Evolutionary conservation across 2,888 invertebrate genomes (phyloP), one percentile per base, ranked within the genome.

Genomic region (Bellardia bayeri): DNA sequence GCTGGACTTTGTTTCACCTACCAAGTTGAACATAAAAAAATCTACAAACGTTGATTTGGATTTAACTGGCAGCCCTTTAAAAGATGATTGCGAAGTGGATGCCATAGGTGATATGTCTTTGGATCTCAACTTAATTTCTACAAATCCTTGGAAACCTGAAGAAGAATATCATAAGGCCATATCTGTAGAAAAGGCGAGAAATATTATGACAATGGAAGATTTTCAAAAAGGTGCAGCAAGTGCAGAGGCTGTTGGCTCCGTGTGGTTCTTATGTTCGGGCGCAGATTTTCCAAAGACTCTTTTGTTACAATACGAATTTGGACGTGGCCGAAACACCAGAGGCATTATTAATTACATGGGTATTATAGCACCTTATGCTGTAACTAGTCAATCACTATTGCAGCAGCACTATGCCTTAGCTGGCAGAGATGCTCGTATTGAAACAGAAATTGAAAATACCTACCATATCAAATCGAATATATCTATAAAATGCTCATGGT

Each of bases 231-330:
- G 85, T 4, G 58, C 45, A 11, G 68, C 85, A 8, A 69, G 75
- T 14, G 23, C 42, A 16, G 80, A 79, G 49, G 86, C 86, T 5
- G 30, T 82, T 5, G 93, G 93, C 0, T 91, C 94, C 92, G 84
- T 95, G 92, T 91, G 96, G 97, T 75, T 94, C 95, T 89, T 96
- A 95, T 94, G 96, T 96, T 87, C 94, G 94, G 83, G 94, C 95
- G 33, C 94, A 0, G 95, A 96, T 90, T 74, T 80, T 4, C 94
- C 95, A 58, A 94, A 95, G 16, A 92, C 91, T 0, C 87, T 92
- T 23, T 64, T 93, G 1, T 76, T 93, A 9, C 91, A 92, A 71
- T 91, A 91, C 61, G 92, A 93, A 58, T 92, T 91, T 42, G 86
- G 88, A n/a, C 66, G 80, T 1, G 84, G 82, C 1, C 89, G 89